These are phyloP conservation scores for Delphinapterus leucas DNA, from an alignment of 2,113 vertebrate genomes.

Conservation along the genomic window DNA sequence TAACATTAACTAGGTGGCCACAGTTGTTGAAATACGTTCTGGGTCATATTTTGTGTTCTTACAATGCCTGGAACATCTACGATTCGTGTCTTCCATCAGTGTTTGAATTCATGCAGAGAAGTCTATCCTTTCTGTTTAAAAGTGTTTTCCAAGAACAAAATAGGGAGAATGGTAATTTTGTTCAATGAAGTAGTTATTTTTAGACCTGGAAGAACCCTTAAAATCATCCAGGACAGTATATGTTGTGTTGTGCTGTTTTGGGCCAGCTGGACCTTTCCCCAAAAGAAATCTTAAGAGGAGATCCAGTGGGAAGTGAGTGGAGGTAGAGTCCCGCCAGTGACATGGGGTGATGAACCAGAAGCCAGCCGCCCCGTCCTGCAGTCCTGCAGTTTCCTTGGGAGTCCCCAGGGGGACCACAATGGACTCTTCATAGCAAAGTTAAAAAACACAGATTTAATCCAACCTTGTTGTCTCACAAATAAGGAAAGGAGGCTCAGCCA, in stretches of 20 bases:
- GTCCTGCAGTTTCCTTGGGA: too few relatives aligned
- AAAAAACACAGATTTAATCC: background rate
- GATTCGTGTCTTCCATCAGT: background rate
- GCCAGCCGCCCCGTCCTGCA: too few relatives aligned
- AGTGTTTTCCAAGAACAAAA: background rate
- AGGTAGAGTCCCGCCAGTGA: background rate
- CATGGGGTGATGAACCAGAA: background rate
- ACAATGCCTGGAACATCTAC: too few relatives aligned
- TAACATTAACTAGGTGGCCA: background rate
- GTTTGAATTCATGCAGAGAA: background rate
- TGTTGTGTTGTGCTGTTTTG: background rate
- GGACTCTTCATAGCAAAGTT: accelerated
- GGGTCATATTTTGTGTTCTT: background rate
- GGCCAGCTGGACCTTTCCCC: background rate
- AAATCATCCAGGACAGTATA: background rate
- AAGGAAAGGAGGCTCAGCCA: background rate
- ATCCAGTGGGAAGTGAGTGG: background rate
- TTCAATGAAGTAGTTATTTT: background rate
- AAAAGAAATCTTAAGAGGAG: background rate
- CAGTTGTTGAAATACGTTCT: too few relatives aligned
- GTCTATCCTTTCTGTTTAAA: background rate
- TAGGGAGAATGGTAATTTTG: background rate
- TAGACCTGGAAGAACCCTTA: background rate
- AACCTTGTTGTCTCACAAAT: background rate
- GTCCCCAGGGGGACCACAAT: too few relatives aligned